Conservation (phyloP, 2,888 invertebrate species). For the Amphipoea oculea region DNA sequence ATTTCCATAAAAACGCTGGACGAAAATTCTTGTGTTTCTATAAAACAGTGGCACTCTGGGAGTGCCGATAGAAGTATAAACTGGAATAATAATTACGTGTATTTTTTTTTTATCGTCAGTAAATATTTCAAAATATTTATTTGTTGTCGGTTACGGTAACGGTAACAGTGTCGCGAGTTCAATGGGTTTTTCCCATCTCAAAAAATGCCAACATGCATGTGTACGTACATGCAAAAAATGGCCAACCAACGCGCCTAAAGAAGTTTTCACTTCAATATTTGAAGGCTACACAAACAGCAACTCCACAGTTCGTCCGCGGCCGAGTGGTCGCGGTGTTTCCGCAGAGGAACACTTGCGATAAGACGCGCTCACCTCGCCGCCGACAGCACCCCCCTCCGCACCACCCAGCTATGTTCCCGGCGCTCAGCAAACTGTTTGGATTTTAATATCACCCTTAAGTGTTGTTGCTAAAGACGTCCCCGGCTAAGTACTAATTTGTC, state of each 20-base stretch:
- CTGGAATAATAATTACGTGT: no score
- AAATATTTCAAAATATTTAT: no score
- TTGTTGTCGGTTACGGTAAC: no score
- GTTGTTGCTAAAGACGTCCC: conserved; percentile 87
- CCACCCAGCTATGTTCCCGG: conserved; percentile 57
- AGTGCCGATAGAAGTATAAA: no score
- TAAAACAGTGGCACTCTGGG: not conserved
- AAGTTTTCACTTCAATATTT: no score
- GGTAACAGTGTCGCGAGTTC: no score
- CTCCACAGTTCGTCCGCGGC: conserved; percentile 71
- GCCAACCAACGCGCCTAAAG: no score
- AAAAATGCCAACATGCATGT: no score
- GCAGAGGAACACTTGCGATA: conserved; percentile 84
- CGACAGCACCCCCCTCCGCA: conserved; percentile 31
- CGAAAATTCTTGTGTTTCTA: not conserved
- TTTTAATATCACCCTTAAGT: conserved; percentile 89
- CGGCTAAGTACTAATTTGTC: conserved; percentile 88
- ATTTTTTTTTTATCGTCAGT: no score
- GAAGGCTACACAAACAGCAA: conserved; percentile 14
- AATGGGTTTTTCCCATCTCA: no score
- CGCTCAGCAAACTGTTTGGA: conserved; percentile 84
- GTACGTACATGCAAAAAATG: no score
- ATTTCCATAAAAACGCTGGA: not conserved
- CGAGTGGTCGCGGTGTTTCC: conserved; percentile 87
- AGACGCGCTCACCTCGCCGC: conserved; percentile 74